Evolutionary conservation across 2,113 vertebrate species (phyloP).

Genomic region (Salminus brasiliensis): DNA sequence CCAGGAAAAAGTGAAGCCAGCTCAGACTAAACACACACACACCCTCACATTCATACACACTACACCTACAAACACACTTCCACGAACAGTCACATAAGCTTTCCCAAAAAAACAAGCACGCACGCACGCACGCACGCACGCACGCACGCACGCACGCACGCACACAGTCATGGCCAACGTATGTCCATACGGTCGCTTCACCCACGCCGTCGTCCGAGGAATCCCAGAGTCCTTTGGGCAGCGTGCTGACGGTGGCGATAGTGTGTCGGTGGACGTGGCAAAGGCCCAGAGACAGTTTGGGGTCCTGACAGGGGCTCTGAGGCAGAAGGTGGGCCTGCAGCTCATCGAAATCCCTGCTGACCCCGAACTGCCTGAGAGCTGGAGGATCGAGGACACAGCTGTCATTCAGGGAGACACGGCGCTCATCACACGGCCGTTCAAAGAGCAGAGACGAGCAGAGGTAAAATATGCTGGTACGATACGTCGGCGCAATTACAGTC

Average conservation of each 20-base stretch:
- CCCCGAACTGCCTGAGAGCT: slow-evolving; percentile 81
- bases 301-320: slow-evolving; percentile 85
- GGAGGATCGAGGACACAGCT: slow-evolving; percentile 85
- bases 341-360: slow-evolving; percentile 86
- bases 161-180: slow-evolving; percentile 70
- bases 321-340: slow-evolving; percentile 92
- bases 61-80: too few relatives aligned
- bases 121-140: slow-evolving; percentile 7
- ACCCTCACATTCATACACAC: too few relatives aligned
- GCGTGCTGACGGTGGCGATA: slow-evolving; percentile 53
- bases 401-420: slow-evolving; percentile 89
- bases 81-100: too few relatives aligned
- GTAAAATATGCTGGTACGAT: too few relatives aligned
- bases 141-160: background rate
- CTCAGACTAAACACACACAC: too few relatives aligned
- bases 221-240: slow-evolving; percentile 81
- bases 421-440: slow-evolving; percentile 85
- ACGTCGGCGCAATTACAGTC: too few relatives aligned
- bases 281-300: slow-evolving; percentile 90
- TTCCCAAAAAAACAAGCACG: too few relatives aligned
- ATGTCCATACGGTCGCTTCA: slow-evolving; percentile 81
- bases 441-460: slow-evolving; percentile 82
- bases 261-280: slow-evolving; percentile 75
- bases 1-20: too few relatives aligned
- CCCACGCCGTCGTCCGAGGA: slow-evolving; percentile 86